phyloP scores from a whole-genome alignment of 1,140 invertebrate species.

The Pseudachorutes palmiensis region DNA sequence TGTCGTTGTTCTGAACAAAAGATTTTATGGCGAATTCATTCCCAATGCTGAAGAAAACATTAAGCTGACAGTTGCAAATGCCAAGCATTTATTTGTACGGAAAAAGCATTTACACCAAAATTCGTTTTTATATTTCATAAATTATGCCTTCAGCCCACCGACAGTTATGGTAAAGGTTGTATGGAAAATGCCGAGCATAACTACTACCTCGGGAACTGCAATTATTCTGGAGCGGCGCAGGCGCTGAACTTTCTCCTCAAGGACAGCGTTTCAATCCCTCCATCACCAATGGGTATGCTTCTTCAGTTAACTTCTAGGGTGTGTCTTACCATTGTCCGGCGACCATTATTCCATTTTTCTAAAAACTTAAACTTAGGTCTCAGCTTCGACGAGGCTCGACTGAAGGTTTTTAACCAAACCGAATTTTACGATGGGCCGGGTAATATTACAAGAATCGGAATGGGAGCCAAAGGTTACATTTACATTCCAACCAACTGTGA shows the following conservation, averaged over 20 bases:
- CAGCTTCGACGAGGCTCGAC: not conserved
- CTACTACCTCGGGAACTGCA: slow-evolving; percentile 2
- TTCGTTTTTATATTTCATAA: not conserved
- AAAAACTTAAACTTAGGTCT: not conserved
- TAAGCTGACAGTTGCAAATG: slow-evolving; percentile 13
- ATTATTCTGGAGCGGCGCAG: not conserved
- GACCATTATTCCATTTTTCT: not conserved
- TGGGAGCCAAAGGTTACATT: slow-evolving; percentile 24
- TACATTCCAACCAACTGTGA: slow-evolving; percentile 17
- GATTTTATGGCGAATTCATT: slow-evolving; percentile 13
- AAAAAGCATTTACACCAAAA: not conserved
- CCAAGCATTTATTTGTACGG: slow-evolving; percentile 30
- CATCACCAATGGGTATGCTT: not conserved
- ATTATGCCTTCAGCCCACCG: not conserved
- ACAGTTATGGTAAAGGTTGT: not conserved
- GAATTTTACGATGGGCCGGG: slow-evolving; percentile 21
- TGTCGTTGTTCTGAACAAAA: slow-evolving; percentile 23
- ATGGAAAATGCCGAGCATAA: slow-evolving; percentile 10
- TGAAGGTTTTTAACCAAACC: slow-evolving; percentile 19
- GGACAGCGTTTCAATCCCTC: not conserved
- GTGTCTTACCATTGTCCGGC: not conserved
- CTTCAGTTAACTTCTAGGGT: no score
- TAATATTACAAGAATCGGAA: not conserved
- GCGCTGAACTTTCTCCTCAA: not conserved
- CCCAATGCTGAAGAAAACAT: slow-evolving; percentile 18